Base-by-base conservation (phyloP, 1,140 invertebrate species). In the Lucilia sericata region DNA sequence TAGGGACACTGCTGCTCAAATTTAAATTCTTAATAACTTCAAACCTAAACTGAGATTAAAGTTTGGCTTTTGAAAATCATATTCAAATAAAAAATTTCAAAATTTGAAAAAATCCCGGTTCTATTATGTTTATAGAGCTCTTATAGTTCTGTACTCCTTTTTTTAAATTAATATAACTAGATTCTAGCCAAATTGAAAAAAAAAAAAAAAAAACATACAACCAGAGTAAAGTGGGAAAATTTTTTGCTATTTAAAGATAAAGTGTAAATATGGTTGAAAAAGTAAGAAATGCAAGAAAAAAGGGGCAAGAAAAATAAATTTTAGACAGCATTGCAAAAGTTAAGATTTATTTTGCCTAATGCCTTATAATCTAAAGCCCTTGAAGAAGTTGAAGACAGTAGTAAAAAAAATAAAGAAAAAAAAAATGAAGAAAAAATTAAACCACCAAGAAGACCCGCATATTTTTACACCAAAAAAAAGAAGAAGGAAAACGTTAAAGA, bases 311-410 rank as follows among this genome's bases (percentile, higher is more conserved):
- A 70, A 70, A 70, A 4, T 5, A 60, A 60, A 21, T 21, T 65
- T 25, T 80, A 49, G n/a, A 78, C 34, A 47, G 76, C 42, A 80
- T 80, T 21, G 76, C 76, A 80, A 80, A 30, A 49, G 76, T 80
- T 80, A 80, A 80, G 76, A 80, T 80, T 80, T 80, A 80, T 80
- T 25, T 80, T 49, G 42, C 47, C 76, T 80, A 51, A 80, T 80
- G 76, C 42, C 42, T 80, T 80, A 80, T 80, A 80, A 80, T 80
- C 76, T 49, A 47, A 49, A 51, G n/a, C 42, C 21, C 25, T 19
- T 80, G 76, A 10, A 25, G 76, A 25, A 80, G 65, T 7, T n/a
- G 65, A 25, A 19, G 47, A 21, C 47, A 51, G 19, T 51, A 7
- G 25, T 36, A 80, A 49, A 21, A 17, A 42, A 21, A 70, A 70